Percentiles rank a stretch among this genome's conserved stretches.
Evolutionary conservation across 2,113 vertebrate species (phyloP).

Genomic region (Phyllostomus hastatus): DNA sequence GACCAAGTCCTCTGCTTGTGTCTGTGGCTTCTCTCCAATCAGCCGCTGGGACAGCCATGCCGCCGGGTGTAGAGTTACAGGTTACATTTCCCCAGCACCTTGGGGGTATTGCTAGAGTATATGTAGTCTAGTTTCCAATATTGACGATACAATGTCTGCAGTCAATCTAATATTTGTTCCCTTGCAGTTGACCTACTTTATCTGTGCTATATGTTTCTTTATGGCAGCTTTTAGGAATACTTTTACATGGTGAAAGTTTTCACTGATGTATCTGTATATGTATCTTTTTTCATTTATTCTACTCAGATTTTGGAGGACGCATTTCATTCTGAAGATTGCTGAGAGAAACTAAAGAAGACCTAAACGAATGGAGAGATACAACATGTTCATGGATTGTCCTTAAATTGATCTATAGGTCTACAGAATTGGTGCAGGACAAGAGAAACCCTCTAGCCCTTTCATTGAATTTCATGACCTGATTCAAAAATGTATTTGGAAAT

Average conservation of each 20-base stretch:
- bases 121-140: neutral
- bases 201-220: neutral
- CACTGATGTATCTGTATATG: neutral
- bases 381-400: neutral
- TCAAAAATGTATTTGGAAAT: neutral
- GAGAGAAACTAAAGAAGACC: neutral
- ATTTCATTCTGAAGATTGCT: neutral
- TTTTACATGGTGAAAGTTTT: neutral
- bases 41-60: neutral
- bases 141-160: neutral
- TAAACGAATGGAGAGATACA: neutral
- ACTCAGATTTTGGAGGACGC: neutral
- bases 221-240: neutral
- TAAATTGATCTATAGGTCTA: neutral
- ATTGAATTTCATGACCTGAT: neutral
- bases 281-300: neutral
- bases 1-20: neutral
- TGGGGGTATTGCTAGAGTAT: neutral
- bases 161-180: no score
- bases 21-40: neutral
- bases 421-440: neutral
- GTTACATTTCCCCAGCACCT: neutral
- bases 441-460: neutral
- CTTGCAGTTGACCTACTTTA: neutral
- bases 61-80: neutral